Percentiles rank a stretch among this genome's conserved stretches.
phyloP scores from a whole-genome alignment of 1,140 invertebrate species.

The Drosophila asahinai region DNA sequence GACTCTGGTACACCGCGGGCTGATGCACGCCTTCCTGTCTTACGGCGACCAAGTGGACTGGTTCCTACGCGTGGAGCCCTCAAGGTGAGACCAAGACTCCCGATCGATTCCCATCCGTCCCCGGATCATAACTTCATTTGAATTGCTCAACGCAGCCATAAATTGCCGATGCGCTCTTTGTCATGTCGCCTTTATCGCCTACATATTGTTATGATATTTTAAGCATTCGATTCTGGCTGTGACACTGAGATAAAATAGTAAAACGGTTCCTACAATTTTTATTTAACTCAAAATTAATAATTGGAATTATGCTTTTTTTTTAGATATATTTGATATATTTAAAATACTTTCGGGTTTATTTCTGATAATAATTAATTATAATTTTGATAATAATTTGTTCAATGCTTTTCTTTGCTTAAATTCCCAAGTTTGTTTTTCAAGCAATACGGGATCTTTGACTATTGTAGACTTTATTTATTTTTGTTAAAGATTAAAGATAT shows the following conservation, averaged over 20 bases:
- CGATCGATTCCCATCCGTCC: neutral
- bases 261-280: no score
- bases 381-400: no score
- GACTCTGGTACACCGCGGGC: conserved; percentile 35
- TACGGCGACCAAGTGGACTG: conserved; percentile 39
- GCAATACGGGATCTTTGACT: no score
- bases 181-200: conserved; percentile 61
- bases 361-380: no score
- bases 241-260: conserved; percentile 6
- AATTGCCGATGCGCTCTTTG: conserved; percentile 50
- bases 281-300: neutral
- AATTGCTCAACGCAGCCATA: conserved; percentile 53
- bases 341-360: no score
- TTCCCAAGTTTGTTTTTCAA: no score
- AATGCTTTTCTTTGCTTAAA: no score
- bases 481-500: no score
- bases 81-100: conserved; percentile 35
- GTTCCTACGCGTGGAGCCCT: conserved; percentile 51
- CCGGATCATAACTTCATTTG: conserved; percentile 47
- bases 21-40: conserved; percentile 35
- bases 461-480: no score
- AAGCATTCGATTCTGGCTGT: conserved; percentile 47
- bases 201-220: conserved; percentile 73
- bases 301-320: no score
- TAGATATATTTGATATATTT: no score